phyloP scores from a whole-genome alignment of 2,888 invertebrate genomes.

The Notocelia uddmanniana region DNA sequence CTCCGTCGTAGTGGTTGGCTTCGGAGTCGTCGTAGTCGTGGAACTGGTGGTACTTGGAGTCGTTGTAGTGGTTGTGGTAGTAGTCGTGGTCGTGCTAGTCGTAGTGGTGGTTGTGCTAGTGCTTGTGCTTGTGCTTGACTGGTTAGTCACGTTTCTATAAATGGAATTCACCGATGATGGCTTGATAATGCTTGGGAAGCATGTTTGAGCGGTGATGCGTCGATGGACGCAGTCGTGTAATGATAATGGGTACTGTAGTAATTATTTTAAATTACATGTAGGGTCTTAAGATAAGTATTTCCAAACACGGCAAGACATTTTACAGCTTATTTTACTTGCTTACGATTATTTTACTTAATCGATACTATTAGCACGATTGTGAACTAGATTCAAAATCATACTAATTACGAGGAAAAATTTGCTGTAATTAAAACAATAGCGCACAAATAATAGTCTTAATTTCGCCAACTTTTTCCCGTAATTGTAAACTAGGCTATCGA shows the following conservation, averaged over 20 bases:
- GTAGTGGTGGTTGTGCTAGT: constrained; percentile 58
- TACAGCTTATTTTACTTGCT: not conserved
- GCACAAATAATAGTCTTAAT: too few relatives aligned
- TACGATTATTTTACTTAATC: too few relatives aligned
- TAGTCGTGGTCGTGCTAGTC: constrained; percentile 66
- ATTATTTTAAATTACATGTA: not conserved
- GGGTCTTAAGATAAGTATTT: too few relatives aligned
- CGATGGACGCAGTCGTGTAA: not conserved
- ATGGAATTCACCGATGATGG: constrained; percentile 55
- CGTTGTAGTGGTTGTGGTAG: constrained; percentile 71
- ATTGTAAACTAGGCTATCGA: too few relatives aligned
- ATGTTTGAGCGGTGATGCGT: constrained; percentile 7
- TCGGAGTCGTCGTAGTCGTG: constrained; percentile 67
- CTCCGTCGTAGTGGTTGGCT: constrained; percentile 62
- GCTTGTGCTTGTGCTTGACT: constrained; percentile 57
- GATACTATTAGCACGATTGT: too few relatives aligned
- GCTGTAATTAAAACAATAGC: too few relatives aligned
- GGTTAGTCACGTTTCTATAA: constrained; percentile 53
- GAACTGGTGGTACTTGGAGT: constrained; percentile 76
- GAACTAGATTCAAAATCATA: too few relatives aligned
- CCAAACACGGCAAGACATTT: not conserved
- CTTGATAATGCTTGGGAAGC: constrained; percentile 22
- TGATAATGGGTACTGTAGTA: not conserved
- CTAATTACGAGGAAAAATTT: too few relatives aligned
- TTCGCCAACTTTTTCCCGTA: too few relatives aligned